phyloP scores from a whole-genome alignment of 1,140 invertebrate species.

The Penaeus chinensis region DNA sequence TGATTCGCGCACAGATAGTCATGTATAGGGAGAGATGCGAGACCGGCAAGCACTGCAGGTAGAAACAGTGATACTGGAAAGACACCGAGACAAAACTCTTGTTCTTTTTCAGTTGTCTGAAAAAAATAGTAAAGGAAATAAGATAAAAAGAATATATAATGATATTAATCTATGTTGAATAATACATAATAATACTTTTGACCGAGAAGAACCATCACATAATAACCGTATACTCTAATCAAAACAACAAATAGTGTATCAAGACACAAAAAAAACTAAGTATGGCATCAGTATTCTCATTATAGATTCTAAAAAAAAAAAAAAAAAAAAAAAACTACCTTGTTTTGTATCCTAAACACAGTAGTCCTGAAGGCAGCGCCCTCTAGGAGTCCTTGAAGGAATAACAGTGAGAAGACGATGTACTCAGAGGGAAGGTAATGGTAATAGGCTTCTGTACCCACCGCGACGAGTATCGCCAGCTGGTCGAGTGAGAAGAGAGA shows the following conservation, averaged over 20 bases:
- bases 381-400: conserved; percentile 45
- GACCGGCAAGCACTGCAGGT: conserved; percentile 46
- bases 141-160: no score
- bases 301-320: neutral
- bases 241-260: no score
- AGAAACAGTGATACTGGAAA: conserved; percentile 48
- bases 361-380: conserved; percentile 45
- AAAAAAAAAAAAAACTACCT: conserved; percentile 23
- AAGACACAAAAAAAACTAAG: no score
- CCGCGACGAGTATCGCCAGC: conserved; percentile 34
- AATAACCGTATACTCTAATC: no score
- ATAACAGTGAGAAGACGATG: conserved; percentile 46
- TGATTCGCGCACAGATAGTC: conserved; percentile 38
- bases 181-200: no score
- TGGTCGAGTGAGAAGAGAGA: neutral
- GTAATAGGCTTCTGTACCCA: conserved; percentile 47
- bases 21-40: conserved; percentile 40
- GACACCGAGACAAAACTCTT: conserved; percentile 37
- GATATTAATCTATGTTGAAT: no score
- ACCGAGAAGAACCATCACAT: no score
- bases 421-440: conserved; percentile 50
- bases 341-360: conserved; percentile 47
- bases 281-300: no score
- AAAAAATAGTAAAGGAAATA: neutral
- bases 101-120: conserved; percentile 43